Conservation (phyloP, 35 echinoderm and acorn worm genomes). For the Ophiothrix spiculata region DNA sequence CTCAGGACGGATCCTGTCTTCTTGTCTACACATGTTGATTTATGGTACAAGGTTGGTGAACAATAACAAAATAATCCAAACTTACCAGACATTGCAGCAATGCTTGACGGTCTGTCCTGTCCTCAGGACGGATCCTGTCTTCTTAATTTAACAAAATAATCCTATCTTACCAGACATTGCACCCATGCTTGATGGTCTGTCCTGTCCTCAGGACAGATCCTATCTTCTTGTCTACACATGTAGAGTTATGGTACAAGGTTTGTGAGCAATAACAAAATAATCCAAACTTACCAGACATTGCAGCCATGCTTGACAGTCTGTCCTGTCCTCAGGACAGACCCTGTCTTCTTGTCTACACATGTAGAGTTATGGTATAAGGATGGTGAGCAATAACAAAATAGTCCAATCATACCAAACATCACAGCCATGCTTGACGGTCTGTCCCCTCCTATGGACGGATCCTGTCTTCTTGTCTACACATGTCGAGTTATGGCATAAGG, state of each 20-base stretch:
- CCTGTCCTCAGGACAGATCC: neutral
- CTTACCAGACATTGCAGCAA: no score
- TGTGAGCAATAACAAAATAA: conserved; percentile 32
- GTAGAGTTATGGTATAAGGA: neutral
- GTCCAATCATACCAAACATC: conserved; percentile 42
- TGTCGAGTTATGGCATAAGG: conserved; percentile 6
- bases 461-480: conserved; percentile 32
- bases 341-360: conserved; percentile 35
- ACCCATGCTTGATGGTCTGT: neutral
- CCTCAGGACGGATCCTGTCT: no score
- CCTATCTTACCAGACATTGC: neutral
- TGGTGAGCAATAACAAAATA: conserved; percentile 6
- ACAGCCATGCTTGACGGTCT: conserved; percentile 33
- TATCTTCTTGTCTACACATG: conserved; percentile 34
- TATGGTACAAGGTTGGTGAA: neutral
- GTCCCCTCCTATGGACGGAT: conserved; percentile 10
- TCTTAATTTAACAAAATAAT: no score
- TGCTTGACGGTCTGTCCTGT: no score
- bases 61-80: no score
- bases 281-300: conserved; percentile 1
- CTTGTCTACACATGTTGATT: conserved; percentile 28
- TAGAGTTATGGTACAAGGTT: conserved; percentile 18
- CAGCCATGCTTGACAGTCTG: neutral
- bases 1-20: neutral
- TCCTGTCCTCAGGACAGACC: neutral